Base-by-base conservation (phyloP, 1,140 invertebrate species). In the Aphelenchoides besseyi region DNA sequence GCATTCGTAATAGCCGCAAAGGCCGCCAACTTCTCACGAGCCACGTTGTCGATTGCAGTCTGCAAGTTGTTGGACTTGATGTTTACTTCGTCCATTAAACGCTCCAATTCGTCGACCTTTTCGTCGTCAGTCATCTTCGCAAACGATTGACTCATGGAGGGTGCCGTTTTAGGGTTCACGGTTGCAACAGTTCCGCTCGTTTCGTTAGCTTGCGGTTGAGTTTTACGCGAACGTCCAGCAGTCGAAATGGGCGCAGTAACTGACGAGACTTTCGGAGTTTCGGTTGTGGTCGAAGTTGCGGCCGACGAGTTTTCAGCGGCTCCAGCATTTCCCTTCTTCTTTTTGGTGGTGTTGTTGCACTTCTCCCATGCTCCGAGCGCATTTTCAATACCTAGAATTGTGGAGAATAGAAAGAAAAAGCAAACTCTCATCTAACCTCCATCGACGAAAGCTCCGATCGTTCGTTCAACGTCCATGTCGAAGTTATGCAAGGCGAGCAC, bases 401-500 rank as follows among this genome's bases (percentile, higher is more conserved):
- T n/a, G 28, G 16, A 30, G 30, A 2, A 61, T 61, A 68, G 53
- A 68, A 68, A 68, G 16, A 1, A 35, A 18, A 70, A 62, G 23
- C n/a, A 28, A 16, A 68, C 26, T 23, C 3, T 18, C 1, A 8
- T 3, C 28, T 69, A n/a, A 70, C 61, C 68, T 69, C 37, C 41
- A 62, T 69, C 57, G 68, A 33, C 37, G 66, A 79, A 83, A 23
- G 82, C 83, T 30, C 76, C 70, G 57, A 83, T 83, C 5, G 82
- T 83, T 18, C 70, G 62, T 18, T 74, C 72, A 26, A 83, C 82
- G 53, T 83, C 79, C 62, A 83, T 61, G 29, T 83, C 82, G 69
- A 80, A 79, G 37, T 84, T 83, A 63, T 83, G 82, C 18, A 83
- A 73, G 48, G 79, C 82, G 23, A 83, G 72, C 29, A 83, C 77